Evolutionary conservation across 2,888 invertebrate species (phyloP).

Genomic region (Phania funesta): DNA sequence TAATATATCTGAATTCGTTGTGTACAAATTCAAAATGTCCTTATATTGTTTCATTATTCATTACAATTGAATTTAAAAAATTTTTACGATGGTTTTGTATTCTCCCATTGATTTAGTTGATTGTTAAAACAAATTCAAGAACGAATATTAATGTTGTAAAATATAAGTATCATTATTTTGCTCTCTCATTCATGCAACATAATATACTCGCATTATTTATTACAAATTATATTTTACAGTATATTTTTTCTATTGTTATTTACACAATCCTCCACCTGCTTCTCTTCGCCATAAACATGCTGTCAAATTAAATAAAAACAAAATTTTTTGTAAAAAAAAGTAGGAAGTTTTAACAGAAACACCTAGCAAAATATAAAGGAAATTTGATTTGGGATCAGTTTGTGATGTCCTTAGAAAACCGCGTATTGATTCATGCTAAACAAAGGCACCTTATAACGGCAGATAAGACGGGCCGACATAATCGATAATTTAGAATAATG

Average conservation of each 20-base stretch:
- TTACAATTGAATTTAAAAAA: conserved; percentile 51
- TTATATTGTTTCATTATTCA: conserved; percentile 54
- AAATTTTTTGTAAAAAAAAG: conserved; percentile 21
- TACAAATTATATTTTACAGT: conserved; percentile 21
- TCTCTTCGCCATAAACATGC: conserved; percentile 13
- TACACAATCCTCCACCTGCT: neutral
- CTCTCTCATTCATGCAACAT: conserved; percentile 23
- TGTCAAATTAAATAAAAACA: conserved; percentile 50
- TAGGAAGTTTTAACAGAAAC: neutral
- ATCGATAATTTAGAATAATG: no score
- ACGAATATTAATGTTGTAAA: conserved; percentile 24
- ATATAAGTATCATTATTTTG: conserved; percentile 38
- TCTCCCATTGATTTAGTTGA: neutral
- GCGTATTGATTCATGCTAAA: neutral
- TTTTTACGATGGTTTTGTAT: conserved; percentile 38
- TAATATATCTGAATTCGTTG: no score
- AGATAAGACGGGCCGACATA: no score
- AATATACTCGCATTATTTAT: conserved; percentile 55
- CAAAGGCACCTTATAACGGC: no score
- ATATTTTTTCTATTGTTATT: conserved; percentile 27
- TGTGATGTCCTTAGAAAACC: neutral
- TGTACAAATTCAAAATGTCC: neutral
- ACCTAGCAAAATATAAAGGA: neutral
- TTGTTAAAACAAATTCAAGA: neutral
- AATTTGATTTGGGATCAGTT: neutral